Percentiles rank a stretch among this genome's conserved stretches.
Conservation (phyloP, 2,797 vertebrate species). For the Acropternis orthonyx region DNA sequence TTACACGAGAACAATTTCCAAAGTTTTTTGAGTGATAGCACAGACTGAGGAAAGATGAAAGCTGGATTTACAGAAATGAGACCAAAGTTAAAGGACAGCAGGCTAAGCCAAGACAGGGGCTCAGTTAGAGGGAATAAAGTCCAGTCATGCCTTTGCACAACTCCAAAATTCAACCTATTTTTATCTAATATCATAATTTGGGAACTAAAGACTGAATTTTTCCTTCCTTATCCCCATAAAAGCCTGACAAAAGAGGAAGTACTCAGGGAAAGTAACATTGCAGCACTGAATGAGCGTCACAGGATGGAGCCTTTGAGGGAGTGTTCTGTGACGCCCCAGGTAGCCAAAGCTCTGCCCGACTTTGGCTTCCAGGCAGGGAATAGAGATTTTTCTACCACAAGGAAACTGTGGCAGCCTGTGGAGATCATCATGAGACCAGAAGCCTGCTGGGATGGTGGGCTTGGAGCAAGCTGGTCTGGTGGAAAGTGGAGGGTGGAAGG, state of each 20-base stretch:
- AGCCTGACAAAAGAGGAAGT: neutral
- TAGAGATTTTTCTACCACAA: neutral
- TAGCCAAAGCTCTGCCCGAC: accelerated
- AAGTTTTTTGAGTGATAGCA: accelerated
- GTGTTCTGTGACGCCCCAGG: neutral
- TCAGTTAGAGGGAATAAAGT: neutral
- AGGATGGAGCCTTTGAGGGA: accelerated
- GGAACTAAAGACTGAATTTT: neutral
- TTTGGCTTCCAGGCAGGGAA: neutral
- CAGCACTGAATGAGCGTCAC: accelerated
- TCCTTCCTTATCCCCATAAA: neutral
- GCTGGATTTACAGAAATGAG: accelerated
- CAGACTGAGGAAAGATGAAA: neutral
- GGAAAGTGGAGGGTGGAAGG: neutral
- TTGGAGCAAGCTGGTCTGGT: accelerated
- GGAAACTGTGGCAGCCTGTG: accelerated
- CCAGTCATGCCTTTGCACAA: accelerated
- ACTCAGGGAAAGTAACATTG: neutral
- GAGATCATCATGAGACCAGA: accelerated
- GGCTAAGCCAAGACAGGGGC: neutral
- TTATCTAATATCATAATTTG: neutral
- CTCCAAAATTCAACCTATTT: neutral
- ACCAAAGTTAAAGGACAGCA: accelerated
- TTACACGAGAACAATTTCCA: neutral
- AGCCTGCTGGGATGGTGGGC: neutral